These are phyloP conservation scores for pig (Sus scrofa) DNA, from an alignment of 2,113 vertebrate genomes.

Conservation along the genomic window T2T-Sscrofa CM000819.6:83967001-83967500, in stretches of 20 bases:
- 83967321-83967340: neutral
- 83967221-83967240: neutral
- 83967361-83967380: neutral
- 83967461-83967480: neutral
- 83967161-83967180: too few relatives aligned
- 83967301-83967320: neutral
- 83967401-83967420: neutral
- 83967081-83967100: too few relatives aligned
- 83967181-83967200: too few relatives aligned
- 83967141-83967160: too few relatives aligned
- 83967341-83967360: conserved; percentile 9
- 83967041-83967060: too few relatives aligned
- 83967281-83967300: neutral
- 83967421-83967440: neutral
- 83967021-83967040: neutral
- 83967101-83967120: too few relatives aligned
- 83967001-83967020: neutral
- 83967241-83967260: conserved; percentile 7
- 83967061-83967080: too few relatives aligned
- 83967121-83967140: too few relatives aligned
- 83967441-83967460: neutral
- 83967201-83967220: too few relatives aligned
- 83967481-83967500: neutral
- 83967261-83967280: neutral
- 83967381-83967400: neutral